phyloP scores from a whole-genome alignment of 2,888 invertebrate genomes.

The Hemicrepidius hirtus region DNA sequence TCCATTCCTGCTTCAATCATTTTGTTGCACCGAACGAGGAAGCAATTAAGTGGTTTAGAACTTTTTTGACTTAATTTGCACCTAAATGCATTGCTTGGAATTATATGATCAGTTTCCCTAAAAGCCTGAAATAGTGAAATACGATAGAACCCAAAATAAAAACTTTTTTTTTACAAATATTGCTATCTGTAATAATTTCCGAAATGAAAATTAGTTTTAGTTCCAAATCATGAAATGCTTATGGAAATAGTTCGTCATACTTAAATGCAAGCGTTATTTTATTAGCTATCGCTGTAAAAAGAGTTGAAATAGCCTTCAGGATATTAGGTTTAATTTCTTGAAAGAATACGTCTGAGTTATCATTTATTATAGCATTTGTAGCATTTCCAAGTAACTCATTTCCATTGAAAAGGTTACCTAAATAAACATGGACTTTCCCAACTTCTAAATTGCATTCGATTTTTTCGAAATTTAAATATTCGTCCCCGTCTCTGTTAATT shows the following conservation, averaged over 20 bases:
- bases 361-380: conserved; percentile 80
- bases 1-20: too few species aligned
- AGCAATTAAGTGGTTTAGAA: too few species aligned
- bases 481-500: conserved; percentile 74
- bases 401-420: conserved; percentile 81
- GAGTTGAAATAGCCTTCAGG: conserved; percentile 77
- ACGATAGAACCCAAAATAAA: too few species aligned
- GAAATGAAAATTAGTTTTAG: too few species aligned
- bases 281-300: conserved; percentile 82
- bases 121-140: too few species aligned
- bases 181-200: too few species aligned
- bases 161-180: too few species aligned
- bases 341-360: conserved; percentile 80
- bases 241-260: conserved; percentile 82
- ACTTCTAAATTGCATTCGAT: conserved; percentile 78
- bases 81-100: too few species aligned
- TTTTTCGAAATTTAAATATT: conserved; percentile 78
- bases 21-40: too few species aligned
- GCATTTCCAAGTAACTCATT: conserved; percentile 79
- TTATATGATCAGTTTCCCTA: too few species aligned
- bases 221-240: too few species aligned
- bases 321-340: conserved; percentile 80
- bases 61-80: too few species aligned
- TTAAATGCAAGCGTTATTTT: conserved; percentile 82
- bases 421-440: conserved; percentile 76